Evolutionary conservation across 53 echinoderm and acorn worm species (phyloP).

Genomic region (Stichopus horrens): DNA sequence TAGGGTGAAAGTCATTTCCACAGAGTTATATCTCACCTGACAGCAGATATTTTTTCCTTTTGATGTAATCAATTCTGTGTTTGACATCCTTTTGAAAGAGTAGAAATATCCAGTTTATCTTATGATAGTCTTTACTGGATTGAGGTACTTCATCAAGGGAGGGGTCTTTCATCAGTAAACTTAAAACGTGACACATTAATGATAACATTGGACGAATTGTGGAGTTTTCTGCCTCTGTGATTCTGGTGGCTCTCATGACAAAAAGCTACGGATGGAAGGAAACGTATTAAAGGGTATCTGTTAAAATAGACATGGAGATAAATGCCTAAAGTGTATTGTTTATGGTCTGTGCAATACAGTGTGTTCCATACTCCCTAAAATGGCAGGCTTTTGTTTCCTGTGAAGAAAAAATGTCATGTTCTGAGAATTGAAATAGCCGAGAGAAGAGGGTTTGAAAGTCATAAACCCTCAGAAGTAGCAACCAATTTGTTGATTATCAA

Average conservation of each 20-base stretch:
- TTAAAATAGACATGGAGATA: too few species aligned
- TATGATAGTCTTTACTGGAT: not conserved
- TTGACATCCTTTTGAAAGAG: not conserved
- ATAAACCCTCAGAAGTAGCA: too few species aligned
- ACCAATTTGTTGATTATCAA: too few species aligned
- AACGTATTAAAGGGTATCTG: too few species aligned
- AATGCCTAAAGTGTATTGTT: too few species aligned
- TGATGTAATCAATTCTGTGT: not conserved
- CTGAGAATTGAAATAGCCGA: too few species aligned
- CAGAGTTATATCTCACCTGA: not conserved
- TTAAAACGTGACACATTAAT: not conserved
- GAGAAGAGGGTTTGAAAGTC: too few species aligned
- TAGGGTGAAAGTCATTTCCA: not conserved
- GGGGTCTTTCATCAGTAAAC: not conserved
- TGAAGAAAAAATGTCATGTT: too few species aligned
- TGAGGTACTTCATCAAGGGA: not conserved
- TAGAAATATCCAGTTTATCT: not conserved
- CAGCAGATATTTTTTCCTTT: not conserved
- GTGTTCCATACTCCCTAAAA: too few species aligned
- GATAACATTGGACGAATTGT: not conserved
- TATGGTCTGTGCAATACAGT: too few species aligned
- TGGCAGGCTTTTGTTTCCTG: too few species aligned
- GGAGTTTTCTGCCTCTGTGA: not conserved
- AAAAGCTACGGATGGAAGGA: too few species aligned
- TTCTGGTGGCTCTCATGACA: not conserved